Evolutionary conservation across 2,888 invertebrate species (phyloP), one percentile per base, ranked within the genome.

Genomic region (Euspilapteryx auroguttella): DNA sequence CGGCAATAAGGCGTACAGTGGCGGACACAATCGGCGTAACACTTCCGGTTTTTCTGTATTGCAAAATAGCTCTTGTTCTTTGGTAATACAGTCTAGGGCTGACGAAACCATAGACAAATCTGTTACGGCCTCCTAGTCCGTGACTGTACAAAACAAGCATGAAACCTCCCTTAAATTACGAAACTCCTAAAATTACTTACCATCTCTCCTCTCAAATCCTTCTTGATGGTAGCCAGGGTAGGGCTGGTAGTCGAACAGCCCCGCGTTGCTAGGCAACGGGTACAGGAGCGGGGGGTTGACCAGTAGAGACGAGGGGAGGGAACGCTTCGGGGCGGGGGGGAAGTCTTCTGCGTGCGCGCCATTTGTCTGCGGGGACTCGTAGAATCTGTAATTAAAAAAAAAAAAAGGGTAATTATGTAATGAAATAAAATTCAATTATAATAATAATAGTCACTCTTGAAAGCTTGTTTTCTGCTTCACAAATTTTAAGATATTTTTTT

Each of bases 211-310:
- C 32, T 75, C 75, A 28, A 61, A 64, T 0, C 37, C 43, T 4
- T 65, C 52, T 1, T 41, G 44, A 12, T 68, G 69, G 40, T 64
- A 66, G 0, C 46, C 44, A 27, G 59, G 68, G 37, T 71, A 75
- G 4, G 75, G 75, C 1, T 57, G 47, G 41, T 81, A 80, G 39
- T 81, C 81, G 40, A 81, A 79, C 25, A 80, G 59, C 30, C 77
- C 79, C 3, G 79, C 68, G 42, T 75, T 76, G 34, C 66, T 62
- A 1, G 71, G 71, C 36, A 71, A 41, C 1, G 71, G 65, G 44
- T 64, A 76, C 4, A 65, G 38, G 44, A 76, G 65, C 1, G 71
- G 69, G 1, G 69, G 64, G 34, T 69, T 59, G 20, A 62, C 44
- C 38, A 75, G 58, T 27, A 76, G 44, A 12, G 54, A 52, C 28